phyloP scores from a whole-genome alignment of 2,113 vertebrate genomes.

The Oriolus oriolus region DNA sequence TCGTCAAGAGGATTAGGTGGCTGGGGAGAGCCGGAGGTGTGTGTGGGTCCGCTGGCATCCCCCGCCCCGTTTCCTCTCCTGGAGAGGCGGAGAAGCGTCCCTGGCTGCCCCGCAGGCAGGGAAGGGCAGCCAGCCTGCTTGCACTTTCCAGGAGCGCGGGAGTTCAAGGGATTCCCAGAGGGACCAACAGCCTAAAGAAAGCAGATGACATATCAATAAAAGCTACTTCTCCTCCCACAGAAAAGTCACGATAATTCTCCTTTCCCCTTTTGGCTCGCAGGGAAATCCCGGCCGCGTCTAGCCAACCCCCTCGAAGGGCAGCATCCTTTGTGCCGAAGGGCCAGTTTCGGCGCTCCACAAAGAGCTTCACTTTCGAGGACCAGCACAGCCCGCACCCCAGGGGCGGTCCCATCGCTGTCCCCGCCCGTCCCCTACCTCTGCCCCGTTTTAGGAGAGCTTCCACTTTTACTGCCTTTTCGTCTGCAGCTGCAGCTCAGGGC shows the following conservation, averaged over 20 bases:
- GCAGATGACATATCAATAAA: background rate
- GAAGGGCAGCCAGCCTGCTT: background rate
- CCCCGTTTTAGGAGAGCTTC: background rate
- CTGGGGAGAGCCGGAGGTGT: background rate
- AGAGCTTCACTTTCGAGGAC: background rate
- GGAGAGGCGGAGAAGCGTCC: background rate
- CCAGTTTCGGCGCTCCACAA: background rate
- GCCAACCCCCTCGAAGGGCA: background rate
- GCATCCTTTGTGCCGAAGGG: background rate
- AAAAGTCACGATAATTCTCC: background rate
- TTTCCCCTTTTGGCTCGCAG: background rate
- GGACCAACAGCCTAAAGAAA: background rate
- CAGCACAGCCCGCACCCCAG: background rate
- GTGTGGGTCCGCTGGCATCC: background rate
- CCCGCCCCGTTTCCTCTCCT: background rate
- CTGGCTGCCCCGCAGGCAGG: background rate
- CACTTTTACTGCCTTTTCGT: background rate
- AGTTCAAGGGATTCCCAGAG: background rate
- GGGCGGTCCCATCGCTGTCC: background rate
- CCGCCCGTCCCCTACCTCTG: background rate
- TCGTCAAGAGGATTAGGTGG: background rate
- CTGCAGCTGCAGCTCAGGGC: background rate
- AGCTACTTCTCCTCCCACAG: background rate
- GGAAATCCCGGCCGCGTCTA: background rate
- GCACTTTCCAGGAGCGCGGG: background rate